Conservation (phyloP, 2,113 vertebrate species). For the Motacilla tschutschensis region DNA sequence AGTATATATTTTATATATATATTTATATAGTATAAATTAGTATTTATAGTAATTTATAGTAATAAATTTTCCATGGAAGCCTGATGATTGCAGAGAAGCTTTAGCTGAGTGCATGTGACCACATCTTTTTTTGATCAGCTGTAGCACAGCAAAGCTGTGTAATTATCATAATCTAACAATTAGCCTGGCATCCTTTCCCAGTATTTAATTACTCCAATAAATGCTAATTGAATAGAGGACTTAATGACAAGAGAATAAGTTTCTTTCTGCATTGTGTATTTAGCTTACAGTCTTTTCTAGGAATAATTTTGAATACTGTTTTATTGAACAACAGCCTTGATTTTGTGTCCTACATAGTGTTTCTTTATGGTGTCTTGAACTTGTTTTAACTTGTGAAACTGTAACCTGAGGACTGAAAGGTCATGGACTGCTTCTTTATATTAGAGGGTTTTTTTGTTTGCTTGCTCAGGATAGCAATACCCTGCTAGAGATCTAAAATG, state of each 20-base stretch:
- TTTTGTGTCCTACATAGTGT: constrained; percentile 30
- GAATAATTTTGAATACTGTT: constrained; percentile 40
- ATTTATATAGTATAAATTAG: too few species aligned
- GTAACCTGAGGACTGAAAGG: constrained; percentile 7
- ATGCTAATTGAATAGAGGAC: constrained; percentile 78
- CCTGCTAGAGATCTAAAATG: constrained; percentile 18
- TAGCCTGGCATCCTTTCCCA: constrained; percentile 86
- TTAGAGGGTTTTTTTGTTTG: neutral
- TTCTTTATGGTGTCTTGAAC: constrained; percentile 24
- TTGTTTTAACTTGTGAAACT: neutral
- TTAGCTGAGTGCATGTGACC: constrained; percentile 76
- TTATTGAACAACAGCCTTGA: constrained; percentile 33
- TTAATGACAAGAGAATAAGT: constrained; percentile 78
- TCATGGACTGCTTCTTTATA: neutral
- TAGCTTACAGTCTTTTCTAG: constrained; percentile 53
- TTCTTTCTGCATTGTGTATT: constrained; percentile 67
- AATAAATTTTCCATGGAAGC: constrained; percentile 57
- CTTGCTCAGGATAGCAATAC: constrained; percentile 17
- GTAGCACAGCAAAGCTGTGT: constrained; percentile 84
- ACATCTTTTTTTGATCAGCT: constrained; percentile 84
- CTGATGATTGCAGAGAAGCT: constrained; percentile 67
- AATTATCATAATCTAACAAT: constrained; percentile 96
- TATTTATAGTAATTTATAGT: neutral
- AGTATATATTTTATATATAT: too few species aligned
- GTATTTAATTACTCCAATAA: constrained; percentile 89